These are phyloP conservation scores for Psittacula derbiana DNA, from an alignment of 2,797 vertebrate genomes.

Conservation along the genomic window DNA sequence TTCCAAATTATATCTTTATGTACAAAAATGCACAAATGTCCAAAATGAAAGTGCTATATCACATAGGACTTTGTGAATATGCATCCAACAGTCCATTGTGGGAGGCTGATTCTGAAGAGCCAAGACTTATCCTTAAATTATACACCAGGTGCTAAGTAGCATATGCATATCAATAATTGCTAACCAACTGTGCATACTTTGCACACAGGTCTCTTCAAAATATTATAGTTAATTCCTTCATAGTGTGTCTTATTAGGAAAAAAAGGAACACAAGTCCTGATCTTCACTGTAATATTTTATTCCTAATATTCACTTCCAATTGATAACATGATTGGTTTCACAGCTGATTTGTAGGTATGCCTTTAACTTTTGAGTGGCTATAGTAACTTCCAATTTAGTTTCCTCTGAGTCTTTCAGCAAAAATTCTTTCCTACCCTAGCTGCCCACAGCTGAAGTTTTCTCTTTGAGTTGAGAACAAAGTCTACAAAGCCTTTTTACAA, in stretches of 20 bases:
- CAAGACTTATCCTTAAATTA: not conserved
- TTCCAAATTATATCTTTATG: not conserved
- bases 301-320: not conserved
- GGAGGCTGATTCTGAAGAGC: not conserved
- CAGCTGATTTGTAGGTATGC: not conserved
- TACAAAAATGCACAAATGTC: not conserved
- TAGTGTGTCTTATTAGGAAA: not conserved
- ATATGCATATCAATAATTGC: not conserved
- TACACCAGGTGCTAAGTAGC: not conserved
- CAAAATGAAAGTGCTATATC: not conserved
- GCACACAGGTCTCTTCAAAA: not conserved
- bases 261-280: not conserved
- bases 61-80: not conserved
- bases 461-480: constrained; percentile 65
- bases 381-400: constrained; percentile 36
- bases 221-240: not conserved
- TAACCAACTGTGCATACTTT: not conserved
- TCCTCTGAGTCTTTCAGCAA: constrained; percentile 29
- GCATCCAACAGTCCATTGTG: not conserved
- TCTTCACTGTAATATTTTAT: not conserved
- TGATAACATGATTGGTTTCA: not conserved
- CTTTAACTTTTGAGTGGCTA: constrained; percentile 23
- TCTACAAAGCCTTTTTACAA: constrained; percentile 53
- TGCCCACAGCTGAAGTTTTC: constrained; percentile 42
- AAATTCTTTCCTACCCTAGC: constrained; percentile 33